Percentiles rank a stretch among this genome's conserved stretches.
Evolutionary conservation across 2,113 vertebrate species (phyloP).

Genomic region (Siniperca chuatsi): DNA sequence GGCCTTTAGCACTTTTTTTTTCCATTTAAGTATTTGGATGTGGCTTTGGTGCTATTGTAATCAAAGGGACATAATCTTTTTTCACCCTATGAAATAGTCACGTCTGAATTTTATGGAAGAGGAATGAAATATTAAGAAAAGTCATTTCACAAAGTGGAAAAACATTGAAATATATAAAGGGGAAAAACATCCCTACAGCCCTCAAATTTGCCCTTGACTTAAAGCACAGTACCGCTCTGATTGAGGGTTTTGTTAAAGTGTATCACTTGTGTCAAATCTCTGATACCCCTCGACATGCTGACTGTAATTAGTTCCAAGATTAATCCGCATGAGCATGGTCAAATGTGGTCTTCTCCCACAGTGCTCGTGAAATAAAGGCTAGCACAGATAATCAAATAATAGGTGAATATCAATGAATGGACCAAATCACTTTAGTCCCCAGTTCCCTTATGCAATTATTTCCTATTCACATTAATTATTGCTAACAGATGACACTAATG

Average conservation of each 20-base stretch:
- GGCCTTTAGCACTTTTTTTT: not conserved
- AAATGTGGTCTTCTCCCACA: slow-evolving; percentile 78
- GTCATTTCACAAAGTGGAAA: not conserved
- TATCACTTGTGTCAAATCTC: slow-evolving; percentile 85
- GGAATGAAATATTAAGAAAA: not conserved
- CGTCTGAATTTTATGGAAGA: not conserved
- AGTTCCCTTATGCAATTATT: slow-evolving; percentile 95
- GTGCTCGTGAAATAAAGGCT: slow-evolving; percentile 81
- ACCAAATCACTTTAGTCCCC: slow-evolving; percentile 86
- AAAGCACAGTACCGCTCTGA: slow-evolving; percentile 54
- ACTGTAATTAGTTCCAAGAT: slow-evolving; percentile 87
- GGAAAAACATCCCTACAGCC: not conserved
- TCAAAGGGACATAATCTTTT: not conserved
- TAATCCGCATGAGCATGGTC: slow-evolving; percentile 78
- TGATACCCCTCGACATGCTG: slow-evolving; percentile 76
- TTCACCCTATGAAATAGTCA: not conserved
- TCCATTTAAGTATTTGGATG: not conserved
- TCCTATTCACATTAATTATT: slow-evolving; percentile 95
- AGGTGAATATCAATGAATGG: slow-evolving; percentile 91
- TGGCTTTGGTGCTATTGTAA: not conserved
- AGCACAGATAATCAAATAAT: slow-evolving; percentile 85
- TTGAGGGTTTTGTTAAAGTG: slow-evolving; percentile 79
- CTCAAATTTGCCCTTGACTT: slow-evolving; percentile 53
- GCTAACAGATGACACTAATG: slow-evolving; percentile 95
- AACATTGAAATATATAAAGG: slow-evolving; percentile 4